Conservation (phyloP, 1,140 invertebrate genomes). For the Achatina immaculata region DNA sequence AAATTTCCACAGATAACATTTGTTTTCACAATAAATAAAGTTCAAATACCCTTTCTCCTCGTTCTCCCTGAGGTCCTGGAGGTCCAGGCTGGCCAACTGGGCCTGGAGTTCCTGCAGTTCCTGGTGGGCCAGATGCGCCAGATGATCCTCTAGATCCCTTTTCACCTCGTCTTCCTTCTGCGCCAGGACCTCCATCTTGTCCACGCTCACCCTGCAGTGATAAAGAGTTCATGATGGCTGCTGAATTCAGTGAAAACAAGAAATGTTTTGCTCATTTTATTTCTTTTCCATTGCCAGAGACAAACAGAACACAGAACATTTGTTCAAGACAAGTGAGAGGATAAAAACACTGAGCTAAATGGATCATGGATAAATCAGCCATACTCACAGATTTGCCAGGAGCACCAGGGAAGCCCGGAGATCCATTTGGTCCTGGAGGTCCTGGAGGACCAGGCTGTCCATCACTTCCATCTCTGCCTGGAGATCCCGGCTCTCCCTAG, state of each 20-base stretch:
- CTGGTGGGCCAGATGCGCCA: conserved; percentile 55
- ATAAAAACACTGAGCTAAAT: no score
- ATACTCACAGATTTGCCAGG: conserved; percentile 50
- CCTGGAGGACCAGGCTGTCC: conserved; percentile 55
- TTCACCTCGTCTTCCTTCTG: conserved; percentile 51
- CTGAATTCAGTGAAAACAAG: no score
- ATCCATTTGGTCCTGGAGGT: conserved; percentile 52
- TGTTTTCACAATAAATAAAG: no score
- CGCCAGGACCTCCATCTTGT: conserved; percentile 54
- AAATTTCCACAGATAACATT: no score
- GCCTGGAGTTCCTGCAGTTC: conserved; percentile 56
- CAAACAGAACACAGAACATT: no score
- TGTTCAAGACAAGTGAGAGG: no score
- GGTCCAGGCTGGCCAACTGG: conserved; percentile 51
- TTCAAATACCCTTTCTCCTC: conserved; percentile 61
- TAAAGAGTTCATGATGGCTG: no score
- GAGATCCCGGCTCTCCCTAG: conserved; percentile 39
- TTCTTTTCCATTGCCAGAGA: no score
- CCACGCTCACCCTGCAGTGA: conserved; percentile 56
- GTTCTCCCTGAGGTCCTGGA: conserved; percentile 53
- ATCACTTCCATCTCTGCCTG: conserved; percentile 44
- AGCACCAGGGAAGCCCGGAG: conserved; percentile 53
- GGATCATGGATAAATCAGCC: no score
- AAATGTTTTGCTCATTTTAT: no score
- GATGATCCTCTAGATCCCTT: conserved; percentile 54